These are phyloP conservation scores for Tenthredo scrophulariae DNA, from an alignment of 2,888 invertebrate species.

Conservation along the genomic window DNA sequence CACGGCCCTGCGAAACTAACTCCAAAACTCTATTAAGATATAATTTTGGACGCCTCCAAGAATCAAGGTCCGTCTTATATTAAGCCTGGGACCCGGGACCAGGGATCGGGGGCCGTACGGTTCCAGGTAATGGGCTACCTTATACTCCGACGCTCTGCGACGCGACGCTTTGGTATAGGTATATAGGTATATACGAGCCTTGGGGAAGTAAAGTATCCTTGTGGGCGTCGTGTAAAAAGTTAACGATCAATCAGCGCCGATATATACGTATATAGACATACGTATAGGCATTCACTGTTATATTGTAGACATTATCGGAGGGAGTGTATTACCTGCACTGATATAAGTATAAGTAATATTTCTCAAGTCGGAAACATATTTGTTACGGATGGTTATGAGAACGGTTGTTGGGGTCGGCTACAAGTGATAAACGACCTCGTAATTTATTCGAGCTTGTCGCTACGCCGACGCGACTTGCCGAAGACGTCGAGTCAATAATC, in stretches of 20 bases:
- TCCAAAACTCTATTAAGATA: conserved; percentile 53
- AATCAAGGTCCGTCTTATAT: conserved; percentile 49
- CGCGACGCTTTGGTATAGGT: not conserved
- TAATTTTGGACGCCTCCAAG: conserved; percentile 48
- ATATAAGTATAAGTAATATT: conserved; percentile 42
- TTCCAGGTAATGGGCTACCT: conserved; percentile 22
- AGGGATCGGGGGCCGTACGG: not conserved
- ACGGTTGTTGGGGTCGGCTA: conserved; percentile 44
- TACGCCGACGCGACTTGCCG: conserved; percentile 29
- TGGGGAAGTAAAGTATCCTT: not conserved
- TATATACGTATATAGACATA: not conserved
- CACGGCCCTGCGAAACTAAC: conserved; percentile 39
- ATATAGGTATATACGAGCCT: not conserved
- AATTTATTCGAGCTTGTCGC: conserved; percentile 44
- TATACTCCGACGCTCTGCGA: not conserved
- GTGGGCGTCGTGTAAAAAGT: conserved; percentile 33
- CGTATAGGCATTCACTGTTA: not conserved
- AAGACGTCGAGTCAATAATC: conserved; percentile 39
- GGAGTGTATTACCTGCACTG: not conserved
- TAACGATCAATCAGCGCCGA: conserved; percentile 46
- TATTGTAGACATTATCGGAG: not conserved
- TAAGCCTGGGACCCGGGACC: conserved; percentile 11
- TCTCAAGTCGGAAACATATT: conserved; percentile 49
- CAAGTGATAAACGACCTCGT: conserved; percentile 50
- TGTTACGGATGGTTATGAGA: conserved; percentile 45